A percentile compares a stretch with the other conserved stretches of the same genome.
Conservation (phyloP, 2,113 vertebrate species). For the Loxodonta africana region DNA sequence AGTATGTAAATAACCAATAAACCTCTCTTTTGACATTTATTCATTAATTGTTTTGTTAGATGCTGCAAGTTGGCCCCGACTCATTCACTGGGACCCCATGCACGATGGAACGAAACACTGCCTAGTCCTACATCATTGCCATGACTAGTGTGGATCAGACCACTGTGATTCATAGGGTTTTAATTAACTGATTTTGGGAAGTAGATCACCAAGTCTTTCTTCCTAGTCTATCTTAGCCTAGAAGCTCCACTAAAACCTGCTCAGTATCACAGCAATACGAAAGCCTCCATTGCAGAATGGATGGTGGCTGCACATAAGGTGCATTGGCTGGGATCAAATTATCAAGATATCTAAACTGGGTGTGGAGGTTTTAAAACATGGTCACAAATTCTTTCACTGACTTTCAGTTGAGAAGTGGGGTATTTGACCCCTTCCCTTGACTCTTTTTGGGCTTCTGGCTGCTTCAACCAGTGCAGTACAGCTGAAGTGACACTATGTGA, state of each 20-base stretch:
- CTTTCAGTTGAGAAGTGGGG: neutral
- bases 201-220: neutral
- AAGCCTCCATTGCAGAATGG: neutral
- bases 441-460: neutral
- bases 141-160: neutral
- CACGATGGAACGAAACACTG: neutral
- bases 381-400: neutral
- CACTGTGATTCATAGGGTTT: neutral
- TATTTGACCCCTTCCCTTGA: neutral
- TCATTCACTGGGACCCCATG: neutral
- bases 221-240: neutral
- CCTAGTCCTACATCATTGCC: neutral
- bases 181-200: neutral
- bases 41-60: neutral
- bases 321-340: neutral
- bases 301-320: neutral
- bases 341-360: neutral
- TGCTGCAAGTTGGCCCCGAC: neutral
- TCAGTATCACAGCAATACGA: neutral
- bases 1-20: neutral
- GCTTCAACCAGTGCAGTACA: neutral
- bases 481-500: neutral
- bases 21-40: neutral
- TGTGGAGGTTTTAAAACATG: neutral
- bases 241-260: neutral